Conservation (phyloP, 2,888 invertebrate species). For the Nemotelus nigrinus region DNA sequence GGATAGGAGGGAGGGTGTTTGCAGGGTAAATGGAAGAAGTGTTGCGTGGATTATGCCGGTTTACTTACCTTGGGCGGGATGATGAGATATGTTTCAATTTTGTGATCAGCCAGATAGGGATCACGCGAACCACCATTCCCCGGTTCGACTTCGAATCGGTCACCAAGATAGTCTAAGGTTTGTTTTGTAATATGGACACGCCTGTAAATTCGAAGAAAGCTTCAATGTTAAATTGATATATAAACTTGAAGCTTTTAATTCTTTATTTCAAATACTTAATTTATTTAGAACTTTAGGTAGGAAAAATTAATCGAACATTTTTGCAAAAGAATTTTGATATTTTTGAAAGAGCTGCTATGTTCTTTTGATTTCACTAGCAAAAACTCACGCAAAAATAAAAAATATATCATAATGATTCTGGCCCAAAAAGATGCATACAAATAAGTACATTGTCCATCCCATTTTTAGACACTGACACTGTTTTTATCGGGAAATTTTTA, state of each 20-base stretch:
- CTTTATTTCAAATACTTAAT: not conserved
- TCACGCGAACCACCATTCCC: slow-evolving; percentile 85
- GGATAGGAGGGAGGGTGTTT: too few species aligned
- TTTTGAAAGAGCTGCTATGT: too few species aligned
- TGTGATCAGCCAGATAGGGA: slow-evolving; percentile 86
- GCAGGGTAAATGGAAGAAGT: not conserved
- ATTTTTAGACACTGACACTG: too few species aligned
- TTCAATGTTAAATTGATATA: slow-evolving; percentile 17
- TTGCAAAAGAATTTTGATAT: too few species aligned
- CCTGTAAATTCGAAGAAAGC: slow-evolving; percentile 65
- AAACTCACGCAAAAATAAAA: too few species aligned
- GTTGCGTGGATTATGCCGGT: not conserved
- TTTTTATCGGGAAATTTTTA: too few species aligned
- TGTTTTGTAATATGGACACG: slow-evolving; percentile 89
- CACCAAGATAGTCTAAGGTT: slow-evolving; percentile 82
- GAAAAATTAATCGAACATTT: too few species aligned
- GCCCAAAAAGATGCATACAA: too few species aligned
- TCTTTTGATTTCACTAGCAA: too few species aligned
- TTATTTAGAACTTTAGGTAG: too few species aligned
- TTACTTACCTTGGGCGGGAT: slow-evolving; percentile 79
- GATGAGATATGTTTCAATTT: slow-evolving; percentile 88
- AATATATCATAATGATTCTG: too few species aligned
- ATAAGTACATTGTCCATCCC: too few species aligned
- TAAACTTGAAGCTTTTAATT: not conserved
- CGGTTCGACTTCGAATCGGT: slow-evolving; percentile 85